phyloP scores from a whole-genome alignment of 2,113 vertebrate species.

The Ictidomys tridecemlineatus region DNA sequence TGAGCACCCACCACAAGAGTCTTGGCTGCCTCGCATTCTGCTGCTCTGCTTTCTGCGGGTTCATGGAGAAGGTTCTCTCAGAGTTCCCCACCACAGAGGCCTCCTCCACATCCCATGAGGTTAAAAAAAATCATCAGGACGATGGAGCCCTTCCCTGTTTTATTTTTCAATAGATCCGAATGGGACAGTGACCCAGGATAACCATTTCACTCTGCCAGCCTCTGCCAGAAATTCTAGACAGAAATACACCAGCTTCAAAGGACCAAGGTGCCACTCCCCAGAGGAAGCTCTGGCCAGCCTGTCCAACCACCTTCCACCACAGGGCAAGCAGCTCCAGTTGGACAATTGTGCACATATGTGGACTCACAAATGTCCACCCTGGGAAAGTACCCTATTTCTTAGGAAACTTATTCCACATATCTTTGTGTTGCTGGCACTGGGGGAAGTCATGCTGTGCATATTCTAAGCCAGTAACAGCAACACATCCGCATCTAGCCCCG shows the following conservation, averaged over 20 bases:
- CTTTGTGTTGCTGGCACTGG: background rate
- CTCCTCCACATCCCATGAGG: background rate
- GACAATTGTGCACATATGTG: background rate
- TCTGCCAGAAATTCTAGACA: background rate
- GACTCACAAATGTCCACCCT: background rate
- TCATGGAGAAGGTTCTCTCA: slow-evolving; percentile 82
- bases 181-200: background rate
- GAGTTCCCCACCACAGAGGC: slow-evolving; percentile 81
- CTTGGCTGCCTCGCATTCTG: slow-evolving; percentile 72
- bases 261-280: background rate
- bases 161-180: background rate
- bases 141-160: background rate
- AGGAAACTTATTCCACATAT: background rate
- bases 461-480: background rate
- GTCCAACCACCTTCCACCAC: background rate
- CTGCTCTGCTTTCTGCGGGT: slow-evolving; percentile 77
- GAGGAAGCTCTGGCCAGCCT: background rate
- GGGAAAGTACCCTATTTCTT: background rate
- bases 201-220: background rate
- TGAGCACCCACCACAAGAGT: slow-evolving; percentile 80
- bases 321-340: background rate
- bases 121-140: background rate
- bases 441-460: background rate
- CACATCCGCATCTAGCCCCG: background rate
- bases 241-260: background rate